Evolutionary conservation across 2,113 vertebrate genomes (phyloP), one percentile per base, ranked within the genome.

Genomic region (Odontophorus gujanensis): DNA sequence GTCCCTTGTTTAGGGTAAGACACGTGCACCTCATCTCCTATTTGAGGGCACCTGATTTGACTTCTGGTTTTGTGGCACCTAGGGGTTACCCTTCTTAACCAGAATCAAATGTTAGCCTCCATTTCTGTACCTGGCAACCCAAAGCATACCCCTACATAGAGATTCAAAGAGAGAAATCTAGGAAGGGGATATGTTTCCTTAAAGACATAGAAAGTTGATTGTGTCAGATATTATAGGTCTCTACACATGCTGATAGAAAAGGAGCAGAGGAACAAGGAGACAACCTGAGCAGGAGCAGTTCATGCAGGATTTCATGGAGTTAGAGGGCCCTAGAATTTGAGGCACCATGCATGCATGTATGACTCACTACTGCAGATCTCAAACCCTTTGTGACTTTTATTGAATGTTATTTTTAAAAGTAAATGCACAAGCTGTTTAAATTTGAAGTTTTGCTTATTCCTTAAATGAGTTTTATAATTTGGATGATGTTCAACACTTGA

Each of bases 401-500:
- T 4, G 0, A 53, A 40, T 7, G 58, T 80, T 62, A 40, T 69
- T 67, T 90, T 55, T 45, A 80, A 77, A 71, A 57, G 58, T 20
- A 57, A 72, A 38, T 7, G 15, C 7, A 38, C 10, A 40, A 48
- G 13, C 43, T 57, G 20, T 43, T 91, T 48, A 91, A 83, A 91
- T 78, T 15, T 25, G 13, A 93, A 69, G 0, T 2, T 79, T 67
- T 65, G 30, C 25, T 76, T 90, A 36, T 45, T 77, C 65, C 88
- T 81, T 76, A 90, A 78, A 78, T 19, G 2, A 91, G 32, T 90
- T 91, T 73, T 90, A 18, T 66, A 13, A 79, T 88, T 88, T 94
- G 93, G 87, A 94, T 86, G 79, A 63, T 38, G 30, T 91, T 97
- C 92, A 95, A 86, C 50, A 18, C 53, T 72, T 61, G 53, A 51